Percentiles rank a stretch among this genome's conserved stretches.
Conservation (phyloP, 2,797 vertebrate species). For the Typhlichthys eigenmanni region DNA sequence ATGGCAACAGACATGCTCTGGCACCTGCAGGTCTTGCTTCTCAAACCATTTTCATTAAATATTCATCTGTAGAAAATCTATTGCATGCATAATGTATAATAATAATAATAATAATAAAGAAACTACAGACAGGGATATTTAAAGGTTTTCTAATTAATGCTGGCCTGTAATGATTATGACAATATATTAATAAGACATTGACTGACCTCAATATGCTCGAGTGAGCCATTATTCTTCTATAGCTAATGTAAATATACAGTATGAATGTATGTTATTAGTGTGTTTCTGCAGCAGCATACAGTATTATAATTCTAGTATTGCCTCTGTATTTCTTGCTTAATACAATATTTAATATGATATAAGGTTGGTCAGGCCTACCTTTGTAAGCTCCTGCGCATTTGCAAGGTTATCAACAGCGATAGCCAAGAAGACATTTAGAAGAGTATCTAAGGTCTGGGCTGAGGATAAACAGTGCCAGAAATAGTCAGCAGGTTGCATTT, state of each 20-base stretch:
- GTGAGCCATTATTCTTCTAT: background rate
- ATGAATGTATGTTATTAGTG: background rate
- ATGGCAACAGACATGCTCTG: too few species aligned
- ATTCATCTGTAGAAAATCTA: too few species aligned
- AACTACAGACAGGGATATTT: too few species aligned
- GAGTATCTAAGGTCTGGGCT: conserved; percentile 84
- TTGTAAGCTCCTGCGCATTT: conserved; percentile 97
- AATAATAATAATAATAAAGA: too few species aligned
- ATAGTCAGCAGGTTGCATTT: too few species aligned
- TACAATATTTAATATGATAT: background rate
- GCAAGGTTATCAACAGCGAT: conserved; percentile 98
- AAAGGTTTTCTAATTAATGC: background rate
- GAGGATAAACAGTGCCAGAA: conserved; percentile 65
- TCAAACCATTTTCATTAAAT: too few species aligned
- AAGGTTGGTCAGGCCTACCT: conserved; percentile 74
- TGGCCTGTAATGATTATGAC: background rate
- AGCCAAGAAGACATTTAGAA: conserved; percentile 97
- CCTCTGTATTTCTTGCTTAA: background rate
- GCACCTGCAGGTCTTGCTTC: too few species aligned
- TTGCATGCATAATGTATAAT: too few species aligned
- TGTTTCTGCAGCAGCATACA: background rate
- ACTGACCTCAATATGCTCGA: background rate
- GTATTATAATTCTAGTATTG: background rate
- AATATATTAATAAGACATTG: background rate
- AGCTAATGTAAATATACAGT: background rate